phyloP scores from a whole-genome alignment of 2,113 vertebrate species.

The Oreochromis tanganicae region DNA sequence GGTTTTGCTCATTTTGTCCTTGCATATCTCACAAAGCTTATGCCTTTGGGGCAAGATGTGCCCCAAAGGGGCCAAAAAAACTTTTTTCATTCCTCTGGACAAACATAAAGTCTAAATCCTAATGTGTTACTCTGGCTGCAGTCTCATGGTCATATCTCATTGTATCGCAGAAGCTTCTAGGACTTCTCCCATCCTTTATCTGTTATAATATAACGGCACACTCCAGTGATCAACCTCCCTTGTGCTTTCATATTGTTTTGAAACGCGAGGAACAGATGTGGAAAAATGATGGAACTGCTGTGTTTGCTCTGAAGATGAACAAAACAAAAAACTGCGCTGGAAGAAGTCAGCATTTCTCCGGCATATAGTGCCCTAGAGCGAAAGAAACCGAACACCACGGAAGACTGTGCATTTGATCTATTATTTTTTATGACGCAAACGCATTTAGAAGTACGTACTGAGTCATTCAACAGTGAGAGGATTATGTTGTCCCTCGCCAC shows the following conservation, averaged over 20 bases:
- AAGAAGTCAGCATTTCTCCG: constrained; percentile 41
- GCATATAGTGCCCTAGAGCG: constrained; percentile 43
- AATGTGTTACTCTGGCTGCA: neutral
- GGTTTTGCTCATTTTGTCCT: neutral
- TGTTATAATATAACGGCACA: neutral
- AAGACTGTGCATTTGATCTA: constrained; percentile 36
- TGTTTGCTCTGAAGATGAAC: constrained; percentile 43
- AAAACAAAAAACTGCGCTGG: constrained; percentile 41
- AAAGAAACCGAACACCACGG: constrained; percentile 22
- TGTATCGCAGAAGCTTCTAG: neutral
- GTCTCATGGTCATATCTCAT: neutral
- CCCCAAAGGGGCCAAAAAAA: neutral
- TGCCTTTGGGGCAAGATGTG: neutral
- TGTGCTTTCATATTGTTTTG: constrained; percentile 9
- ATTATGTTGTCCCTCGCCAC: constrained; percentile 36
- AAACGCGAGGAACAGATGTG: constrained; percentile 43
- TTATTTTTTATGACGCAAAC: constrained; percentile 53
- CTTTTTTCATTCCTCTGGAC: neutral
- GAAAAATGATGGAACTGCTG: constrained; percentile 34
- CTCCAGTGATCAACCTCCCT: neutral
- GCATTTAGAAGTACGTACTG: constrained; percentile 44
- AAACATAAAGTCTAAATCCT: neutral
- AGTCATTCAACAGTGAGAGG: constrained; percentile 47
- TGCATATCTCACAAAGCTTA: neutral
- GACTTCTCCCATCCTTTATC: neutral